Base-by-base conservation (phyloP, 1,140 invertebrate species). In the Adoxophyes honmai region DNA sequence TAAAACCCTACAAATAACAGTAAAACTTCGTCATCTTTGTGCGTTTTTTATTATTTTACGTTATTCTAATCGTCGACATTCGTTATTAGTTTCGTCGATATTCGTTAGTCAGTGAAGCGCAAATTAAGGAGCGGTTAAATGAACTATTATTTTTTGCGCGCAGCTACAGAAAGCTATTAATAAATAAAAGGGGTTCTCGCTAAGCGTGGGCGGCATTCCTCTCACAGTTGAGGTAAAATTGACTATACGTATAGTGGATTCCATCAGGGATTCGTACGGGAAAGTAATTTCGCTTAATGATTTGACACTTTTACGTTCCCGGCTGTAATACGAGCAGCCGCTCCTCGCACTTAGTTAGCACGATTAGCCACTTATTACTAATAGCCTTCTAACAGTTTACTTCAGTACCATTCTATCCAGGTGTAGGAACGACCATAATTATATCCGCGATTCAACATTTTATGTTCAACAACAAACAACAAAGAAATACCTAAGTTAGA, bases 221-320 rank as follows among this genome's bases (percentile, higher is more conserved):
- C 42, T 48, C 42, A 5, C 42, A 48, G 21, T 28, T 28, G 16
- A 28, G 18, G 42, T 48, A 44, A 28, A 48, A 18, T 48, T 11
- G 42, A 14, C 21, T 48, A 48, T 11, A n/a, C n/a, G n/a, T n/a
- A 8, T 62, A 66, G 64, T 70, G 58, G 34, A 57, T 64, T 70
- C 64, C 64, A 62, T 64, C 51, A 44, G 57, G 58, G 39, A 52
- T 59, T 28, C 59, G 55, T 63, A 64, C 35, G 62, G 42, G 57
- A 64, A 73, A 67, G 61, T 73, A 78, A 78, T 77, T 76, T 70
- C 57, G 66, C 61, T 67, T 73, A 77, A 76, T 74, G 71, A 78
- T 77, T 81, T 73, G 68, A 75, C 72, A 71, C 56, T 76, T 77
- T 76, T 75, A 75, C 59, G 63, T 76, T 66, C 64, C 68, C 63